These are phyloP conservation scores for Nymphicus hollandicus DNA, from an alignment of 2,113 vertebrate genomes.

Conservation along the genomic window DNA sequence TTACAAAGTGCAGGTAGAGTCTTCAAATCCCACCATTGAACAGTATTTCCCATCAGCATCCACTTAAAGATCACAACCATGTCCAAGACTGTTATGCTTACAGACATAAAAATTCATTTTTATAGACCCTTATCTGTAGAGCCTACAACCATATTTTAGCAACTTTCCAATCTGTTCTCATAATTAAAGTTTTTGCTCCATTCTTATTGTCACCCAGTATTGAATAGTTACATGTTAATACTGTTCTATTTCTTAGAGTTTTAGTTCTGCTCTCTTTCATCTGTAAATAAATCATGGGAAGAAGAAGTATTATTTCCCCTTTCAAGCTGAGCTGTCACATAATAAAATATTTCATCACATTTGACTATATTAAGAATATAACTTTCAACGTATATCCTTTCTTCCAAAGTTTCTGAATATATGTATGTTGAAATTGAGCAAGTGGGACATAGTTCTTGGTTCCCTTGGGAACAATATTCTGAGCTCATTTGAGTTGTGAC, in stretches of 20 bases:
- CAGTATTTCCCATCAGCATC: neutral
- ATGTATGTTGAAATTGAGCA: constrained; percentile 60
- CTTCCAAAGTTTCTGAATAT: constrained; percentile 61
- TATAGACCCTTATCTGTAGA: neutral
- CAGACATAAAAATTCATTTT: neutral
- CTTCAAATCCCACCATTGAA: neutral
- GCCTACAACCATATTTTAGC: neutral
- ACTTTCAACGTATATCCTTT: constrained; percentile 43
- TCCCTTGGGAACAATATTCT: constrained; percentile 65
- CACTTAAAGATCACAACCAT: neutral
- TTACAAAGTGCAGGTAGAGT: neutral
- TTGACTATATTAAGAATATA: constrained; percentile 44
- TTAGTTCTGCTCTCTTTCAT: neutral
- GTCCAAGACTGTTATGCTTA: neutral
- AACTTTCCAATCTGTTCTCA: neutral
- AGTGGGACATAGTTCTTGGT: constrained; percentile 49
- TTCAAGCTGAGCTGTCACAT: constrained; percentile 18
- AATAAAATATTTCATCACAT: constrained; percentile 55
- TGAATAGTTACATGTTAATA: neutral
- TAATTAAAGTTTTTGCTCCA: neutral
- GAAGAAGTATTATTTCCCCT: neutral
- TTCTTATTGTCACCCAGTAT: neutral
- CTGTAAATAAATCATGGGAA: neutral
- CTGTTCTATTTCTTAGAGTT: neutral
- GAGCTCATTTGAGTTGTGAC: constrained; percentile 73